Percentiles rank a stretch among this genome's conserved stretches.
These are phyloP conservation scores for Drosophila grimshawi DNA, from an alignment of 1,140 invertebrate genomes.

Conservation along the genomic window DNA sequence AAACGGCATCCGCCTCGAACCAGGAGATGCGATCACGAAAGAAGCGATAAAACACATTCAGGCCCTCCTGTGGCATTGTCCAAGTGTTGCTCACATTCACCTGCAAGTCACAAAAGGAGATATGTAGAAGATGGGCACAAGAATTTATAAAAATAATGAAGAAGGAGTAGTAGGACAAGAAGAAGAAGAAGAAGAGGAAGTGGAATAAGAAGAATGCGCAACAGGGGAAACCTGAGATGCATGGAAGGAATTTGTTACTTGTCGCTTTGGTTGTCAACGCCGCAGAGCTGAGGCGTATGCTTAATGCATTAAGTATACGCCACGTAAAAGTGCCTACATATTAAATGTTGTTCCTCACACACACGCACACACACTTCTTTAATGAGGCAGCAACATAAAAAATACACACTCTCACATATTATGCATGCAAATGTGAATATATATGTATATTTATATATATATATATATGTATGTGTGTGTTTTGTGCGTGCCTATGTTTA, in stretches of 20 bases:
- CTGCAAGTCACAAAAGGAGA: constrained; percentile 84
- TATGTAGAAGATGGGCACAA: not conserved
- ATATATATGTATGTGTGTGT: constrained; percentile 9
- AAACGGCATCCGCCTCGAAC: constrained; percentile 91
- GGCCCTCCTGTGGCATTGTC: constrained; percentile 90
- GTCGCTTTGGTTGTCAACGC: constrained; percentile 48
- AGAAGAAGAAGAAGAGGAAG: constrained; percentile 1
- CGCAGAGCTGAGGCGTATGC: constrained; percentile 46
- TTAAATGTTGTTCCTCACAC: constrained; percentile 60
- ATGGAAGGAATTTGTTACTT: constrained; percentile 19
- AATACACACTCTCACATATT: constrained; percentile 29
- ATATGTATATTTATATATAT: not conserved
- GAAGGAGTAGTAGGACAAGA: not conserved
- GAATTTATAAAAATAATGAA: not conserved
- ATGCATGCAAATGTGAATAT: constrained; percentile 32
- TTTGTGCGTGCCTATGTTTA: constrained; percentile 45
- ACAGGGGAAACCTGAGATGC: not conserved
- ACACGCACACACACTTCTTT: not conserved
- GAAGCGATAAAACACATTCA: constrained; percentile 91
- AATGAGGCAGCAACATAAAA: constrained; percentile 12
- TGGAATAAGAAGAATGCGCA: not conserved
- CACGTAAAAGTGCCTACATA: constrained; percentile 75
- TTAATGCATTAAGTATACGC: constrained; percentile 78
- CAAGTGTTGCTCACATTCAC: constrained; percentile 91
- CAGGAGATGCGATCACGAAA: constrained; percentile 91